These are phyloP conservation scores for Eupelmus urozonus DNA, from an alignment of 2,888 invertebrate species.

Conservation along the genomic window DNA sequence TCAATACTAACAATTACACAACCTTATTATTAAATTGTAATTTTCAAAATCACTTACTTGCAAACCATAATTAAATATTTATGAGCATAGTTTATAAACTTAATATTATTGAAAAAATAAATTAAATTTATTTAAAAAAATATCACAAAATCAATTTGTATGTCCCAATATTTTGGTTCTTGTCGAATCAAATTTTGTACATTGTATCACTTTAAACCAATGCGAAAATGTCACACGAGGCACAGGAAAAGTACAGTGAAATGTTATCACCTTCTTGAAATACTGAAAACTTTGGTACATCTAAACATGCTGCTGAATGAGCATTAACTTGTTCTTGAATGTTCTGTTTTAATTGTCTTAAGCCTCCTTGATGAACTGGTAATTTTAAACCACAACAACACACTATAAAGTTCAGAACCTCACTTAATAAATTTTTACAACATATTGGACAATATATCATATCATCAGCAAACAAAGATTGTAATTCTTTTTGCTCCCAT, in stretches of 20 bases:
- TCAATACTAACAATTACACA: background rate
- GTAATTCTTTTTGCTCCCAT: conserved; percentile 69
- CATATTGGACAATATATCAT: conserved; percentile 76
- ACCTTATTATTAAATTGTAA: background rate
- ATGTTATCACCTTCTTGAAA: conserved; percentile 49
- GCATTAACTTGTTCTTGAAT: conserved; percentile 65
- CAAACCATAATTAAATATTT: conserved; percentile 1
- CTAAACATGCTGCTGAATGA: conserved; percentile 67
- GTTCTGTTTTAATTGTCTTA: conserved; percentile 66
- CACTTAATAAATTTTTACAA: conserved; percentile 66
- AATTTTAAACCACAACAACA: conserved; percentile 71
- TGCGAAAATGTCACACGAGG: conserved; percentile 55
- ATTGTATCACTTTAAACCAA: conserved; percentile 29
- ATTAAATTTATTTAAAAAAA: conserved; percentile 1
- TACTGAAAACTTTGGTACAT: conserved; percentile 62
- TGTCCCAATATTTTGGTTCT: background rate
- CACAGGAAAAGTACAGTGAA: conserved; percentile 55
- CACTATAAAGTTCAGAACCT: conserved; percentile 62
- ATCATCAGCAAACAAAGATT: conserved; percentile 63
- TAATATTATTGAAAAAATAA: conserved; percentile 12
- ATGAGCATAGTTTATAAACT: background rate
- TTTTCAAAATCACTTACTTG: background rate
- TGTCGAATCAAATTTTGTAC: background rate
- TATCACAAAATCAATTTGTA: conserved; percentile 3
- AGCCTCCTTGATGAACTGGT: conserved; percentile 60